Evolutionary conservation across 2,797 vertebrate genomes (phyloP).

Genomic region (Muraenolepis orangiensis): DNA sequence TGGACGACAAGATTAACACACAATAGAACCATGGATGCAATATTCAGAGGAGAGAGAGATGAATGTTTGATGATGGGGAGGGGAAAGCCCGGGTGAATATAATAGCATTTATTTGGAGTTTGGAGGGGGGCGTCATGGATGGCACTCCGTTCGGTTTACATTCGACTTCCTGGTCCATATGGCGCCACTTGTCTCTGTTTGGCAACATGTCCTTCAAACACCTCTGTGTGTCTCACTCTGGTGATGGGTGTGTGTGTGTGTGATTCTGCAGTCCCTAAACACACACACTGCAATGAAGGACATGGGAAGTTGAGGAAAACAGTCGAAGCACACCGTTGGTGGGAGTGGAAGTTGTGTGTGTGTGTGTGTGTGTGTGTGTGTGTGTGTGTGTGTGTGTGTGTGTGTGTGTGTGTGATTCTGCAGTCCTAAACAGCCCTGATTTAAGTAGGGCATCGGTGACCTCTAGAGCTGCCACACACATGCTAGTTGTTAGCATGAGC

Average conservation of each 20-base stretch:
- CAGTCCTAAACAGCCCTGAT: not conserved
- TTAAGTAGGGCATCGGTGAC: not conserved
- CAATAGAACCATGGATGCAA: constrained; percentile 42
- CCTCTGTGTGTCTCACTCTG: too few relatives aligned
- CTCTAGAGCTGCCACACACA: not conserved
- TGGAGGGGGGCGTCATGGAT: constrained; percentile 30
- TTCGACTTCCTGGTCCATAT: constrained; percentile 30
- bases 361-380: constrained; percentile 4
- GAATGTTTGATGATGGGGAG: constrained; percentile 39
- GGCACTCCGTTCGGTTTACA: constrained; percentile 31
- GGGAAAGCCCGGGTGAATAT: constrained; percentile 30
- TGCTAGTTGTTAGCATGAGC: not conserved
- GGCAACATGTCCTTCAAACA: constrained; percentile 27
- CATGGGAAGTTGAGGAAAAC: too few relatives aligned
- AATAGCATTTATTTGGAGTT: too few relatives aligned
- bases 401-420: not conserved
- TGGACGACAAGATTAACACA: constrained; percentile 26
- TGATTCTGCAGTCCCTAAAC: too few relatives aligned
- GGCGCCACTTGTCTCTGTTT: constrained; percentile 23
- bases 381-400: too few relatives aligned
- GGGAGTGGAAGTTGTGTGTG: too few relatives aligned
- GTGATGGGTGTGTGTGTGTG: too few relatives aligned
- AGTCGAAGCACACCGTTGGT: too few relatives aligned
- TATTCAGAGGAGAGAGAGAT: constrained; percentile 38
- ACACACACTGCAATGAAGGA: constrained; percentile 16